phyloP scores from a whole-genome alignment of 2,797 vertebrate species.

The Macropus fuliginosus region DNA sequence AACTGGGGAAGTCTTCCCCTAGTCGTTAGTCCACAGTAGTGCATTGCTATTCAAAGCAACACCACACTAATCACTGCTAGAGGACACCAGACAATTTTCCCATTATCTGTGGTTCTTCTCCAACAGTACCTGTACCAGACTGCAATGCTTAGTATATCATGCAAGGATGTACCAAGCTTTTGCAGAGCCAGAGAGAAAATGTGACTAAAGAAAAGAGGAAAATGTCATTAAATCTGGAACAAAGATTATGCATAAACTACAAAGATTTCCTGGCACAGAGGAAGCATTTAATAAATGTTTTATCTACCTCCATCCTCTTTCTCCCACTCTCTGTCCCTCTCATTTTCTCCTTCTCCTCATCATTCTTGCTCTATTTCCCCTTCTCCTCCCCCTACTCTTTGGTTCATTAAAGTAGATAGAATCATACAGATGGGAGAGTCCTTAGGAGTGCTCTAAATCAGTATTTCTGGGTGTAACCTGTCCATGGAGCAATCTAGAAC shows the following conservation, averaged over 20 bases:
- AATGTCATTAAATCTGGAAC: not conserved
- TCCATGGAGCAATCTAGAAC: not conserved
- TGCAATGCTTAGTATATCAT: not conserved
- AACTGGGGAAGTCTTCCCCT: not conserved
- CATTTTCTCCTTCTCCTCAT: too few species aligned
- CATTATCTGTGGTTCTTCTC: not conserved
- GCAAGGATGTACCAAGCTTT: not conserved
- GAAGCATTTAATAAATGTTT: not conserved
- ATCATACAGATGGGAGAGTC: not conserved
- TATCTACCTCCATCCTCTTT: not conserved
- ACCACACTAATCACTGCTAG: not conserved
- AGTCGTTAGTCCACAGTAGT: not conserved
- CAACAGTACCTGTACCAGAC: not conserved
- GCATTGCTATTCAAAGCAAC: not conserved
- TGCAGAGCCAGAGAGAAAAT: not conserved
- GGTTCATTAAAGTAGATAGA: too few species aligned
- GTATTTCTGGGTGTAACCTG: not conserved
- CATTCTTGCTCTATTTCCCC: too few species aligned
- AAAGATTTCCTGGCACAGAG: not conserved
- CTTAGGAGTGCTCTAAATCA: not conserved
- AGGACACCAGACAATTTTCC: not conserved
- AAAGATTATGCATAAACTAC: not conserved
- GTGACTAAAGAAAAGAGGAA: not conserved
- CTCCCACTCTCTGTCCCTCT: too few species aligned
- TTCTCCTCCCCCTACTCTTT: not conserved